These are phyloP conservation scores for Dysmachus trigonus DNA, from an alignment of 2,888 invertebrate genomes.

Conservation along the genomic window DNA sequence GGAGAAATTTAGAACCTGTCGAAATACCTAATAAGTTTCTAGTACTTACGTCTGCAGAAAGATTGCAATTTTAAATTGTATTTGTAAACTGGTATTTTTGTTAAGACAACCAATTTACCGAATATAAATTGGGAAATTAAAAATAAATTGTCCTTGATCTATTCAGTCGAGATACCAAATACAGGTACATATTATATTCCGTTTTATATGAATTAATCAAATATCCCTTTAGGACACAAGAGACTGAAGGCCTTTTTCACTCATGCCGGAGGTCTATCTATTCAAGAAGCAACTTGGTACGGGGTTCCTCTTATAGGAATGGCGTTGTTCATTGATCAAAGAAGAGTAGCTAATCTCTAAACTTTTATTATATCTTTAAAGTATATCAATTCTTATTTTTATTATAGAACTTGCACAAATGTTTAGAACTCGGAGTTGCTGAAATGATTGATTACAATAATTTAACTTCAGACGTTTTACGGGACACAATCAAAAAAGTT, in stretches of 20 bases:
- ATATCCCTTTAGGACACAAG: conserved; percentile 52
- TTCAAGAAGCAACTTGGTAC: conserved; percentile 57
- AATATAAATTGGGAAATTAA: too few species aligned
- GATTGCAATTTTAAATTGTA: too few species aligned
- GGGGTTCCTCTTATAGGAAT: conserved; percentile 59
- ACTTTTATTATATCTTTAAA: neutral
- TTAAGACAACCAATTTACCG: too few species aligned
- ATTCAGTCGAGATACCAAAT: neutral
- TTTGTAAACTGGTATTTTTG: too few species aligned
- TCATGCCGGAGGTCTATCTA: conserved; percentile 58
- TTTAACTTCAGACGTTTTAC: conserved; percentile 32
- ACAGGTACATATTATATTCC: neutral
- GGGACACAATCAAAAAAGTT: conserved; percentile 44
- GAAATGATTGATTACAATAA: conserved; percentile 38
- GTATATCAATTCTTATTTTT: neutral
- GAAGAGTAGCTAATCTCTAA: conserved; percentile 44
- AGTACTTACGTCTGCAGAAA: too few species aligned
- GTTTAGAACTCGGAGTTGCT: conserved; percentile 35
- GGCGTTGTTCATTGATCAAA: conserved; percentile 57
- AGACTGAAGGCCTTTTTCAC: conserved; percentile 56
- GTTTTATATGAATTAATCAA: neutral
- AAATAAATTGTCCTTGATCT: too few species aligned
- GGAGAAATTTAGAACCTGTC: too few species aligned
- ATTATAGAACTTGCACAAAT: conserved; percentile 44
- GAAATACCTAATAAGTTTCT: too few species aligned